A percentile compares a stretch with the other conserved stretches of the same genome.
Evolutionary conservation across 2,888 invertebrate species (phyloP).

Genomic region (Hemaris fuciformis): DNA sequence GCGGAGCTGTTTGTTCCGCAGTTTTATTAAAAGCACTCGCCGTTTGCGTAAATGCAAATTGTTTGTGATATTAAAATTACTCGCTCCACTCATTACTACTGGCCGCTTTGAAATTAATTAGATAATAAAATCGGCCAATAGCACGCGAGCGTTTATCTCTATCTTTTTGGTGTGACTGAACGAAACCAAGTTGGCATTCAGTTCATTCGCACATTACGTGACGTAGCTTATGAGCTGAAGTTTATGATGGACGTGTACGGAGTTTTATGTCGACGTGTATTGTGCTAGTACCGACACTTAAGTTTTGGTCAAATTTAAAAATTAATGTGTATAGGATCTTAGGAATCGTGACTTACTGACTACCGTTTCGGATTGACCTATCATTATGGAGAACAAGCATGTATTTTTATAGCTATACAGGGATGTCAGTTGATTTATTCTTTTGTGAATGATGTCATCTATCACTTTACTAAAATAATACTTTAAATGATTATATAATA

Average conservation of each 20-base stretch:
- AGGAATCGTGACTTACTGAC: too few relatives aligned
- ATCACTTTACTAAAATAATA: too few relatives aligned
- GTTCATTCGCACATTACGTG: neutral
- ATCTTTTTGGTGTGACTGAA: neutral
- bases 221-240: neutral
- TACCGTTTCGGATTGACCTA: too few relatives aligned
- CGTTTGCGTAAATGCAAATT: slow-evolving; percentile 60
- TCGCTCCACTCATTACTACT: slow-evolving; percentile 24
- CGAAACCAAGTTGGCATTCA: neutral
- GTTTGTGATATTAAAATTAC: slow-evolving; percentile 61
- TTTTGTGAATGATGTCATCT: too few relatives aligned
- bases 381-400: too few relatives aligned
- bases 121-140: slow-evolving; percentile 22
- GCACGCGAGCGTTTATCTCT: neutral
- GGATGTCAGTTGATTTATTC: too few relatives aligned
- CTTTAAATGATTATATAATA: too few relatives aligned
- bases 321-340: too few relatives aligned
- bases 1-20: slow-evolving; percentile 62
- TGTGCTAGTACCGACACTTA: too few relatives aligned
- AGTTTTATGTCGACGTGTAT: too few relatives aligned
- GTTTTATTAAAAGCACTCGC: slow-evolving; percentile 69
- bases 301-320: neutral
- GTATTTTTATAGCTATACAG: too few relatives aligned
- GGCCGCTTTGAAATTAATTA: slow-evolving; percentile 26
- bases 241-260: neutral